These are phyloP conservation scores for Melanotaenia duboulayi DNA, from an alignment of 2,113 vertebrate species.

Conservation along the genomic window DNA sequence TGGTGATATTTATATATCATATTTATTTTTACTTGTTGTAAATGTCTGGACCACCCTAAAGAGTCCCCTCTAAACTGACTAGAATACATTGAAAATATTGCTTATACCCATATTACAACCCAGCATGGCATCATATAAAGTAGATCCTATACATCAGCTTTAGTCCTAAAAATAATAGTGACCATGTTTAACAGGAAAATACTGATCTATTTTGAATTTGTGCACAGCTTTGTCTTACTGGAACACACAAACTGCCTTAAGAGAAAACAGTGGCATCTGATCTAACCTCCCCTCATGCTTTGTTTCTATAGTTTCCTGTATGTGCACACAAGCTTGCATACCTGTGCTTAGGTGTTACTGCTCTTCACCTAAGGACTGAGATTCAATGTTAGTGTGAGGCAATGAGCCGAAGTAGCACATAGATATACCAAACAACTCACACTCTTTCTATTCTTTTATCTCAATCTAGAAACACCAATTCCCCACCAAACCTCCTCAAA, in stretches of 20 bases:
- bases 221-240: too few species aligned
- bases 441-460: constrained; percentile 49
- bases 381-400: not conserved
- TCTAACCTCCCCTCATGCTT: not conserved
- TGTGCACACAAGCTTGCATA: constrained; percentile 4
- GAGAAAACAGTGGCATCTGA: not conserved
- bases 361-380: constrained; percentile 1
- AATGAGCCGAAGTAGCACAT: constrained; percentile 39
- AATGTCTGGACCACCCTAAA: too few species aligned
- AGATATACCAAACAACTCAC: constrained; percentile 46
- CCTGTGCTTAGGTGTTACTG: not conserved
- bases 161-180: not conserved
- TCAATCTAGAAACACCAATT: constrained; percentile 70
- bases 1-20: too few species aligned
- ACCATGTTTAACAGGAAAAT: not conserved
- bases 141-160: not conserved
- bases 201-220: too few species aligned
- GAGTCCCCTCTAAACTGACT: too few species aligned
- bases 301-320: not conserved
- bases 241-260: too few species aligned
- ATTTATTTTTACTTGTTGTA: too few species aligned
- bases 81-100: too few species aligned
- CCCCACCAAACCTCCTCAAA: constrained; percentile 61
- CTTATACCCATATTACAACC: too few species aligned
- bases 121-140: too few species aligned